phyloP scores from a whole-genome alignment of 2,797 vertebrate genomes.

The Masticophis lateralis region DNA sequence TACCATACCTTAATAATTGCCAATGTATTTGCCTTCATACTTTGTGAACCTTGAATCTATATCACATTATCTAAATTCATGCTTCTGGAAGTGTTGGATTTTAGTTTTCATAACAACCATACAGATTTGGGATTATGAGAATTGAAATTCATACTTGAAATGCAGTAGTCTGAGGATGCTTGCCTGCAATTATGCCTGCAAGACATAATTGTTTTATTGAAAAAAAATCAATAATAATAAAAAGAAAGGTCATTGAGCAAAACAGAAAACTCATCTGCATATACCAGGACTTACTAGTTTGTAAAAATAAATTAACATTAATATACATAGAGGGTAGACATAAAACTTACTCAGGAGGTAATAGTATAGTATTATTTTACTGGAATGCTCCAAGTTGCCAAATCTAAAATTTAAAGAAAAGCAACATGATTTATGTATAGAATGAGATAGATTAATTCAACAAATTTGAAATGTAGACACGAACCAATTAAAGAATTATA shows the following conservation, averaged over 20 bases:
- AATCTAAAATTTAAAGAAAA: slow-evolving; percentile 30
- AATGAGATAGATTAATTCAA: slow-evolving; percentile 22
- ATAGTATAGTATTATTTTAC: background rate
- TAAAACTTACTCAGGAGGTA: slow-evolving; percentile 40
- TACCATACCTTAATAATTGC: background rate
- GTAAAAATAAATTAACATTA: slow-evolving; percentile 11
- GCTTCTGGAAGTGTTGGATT: background rate
- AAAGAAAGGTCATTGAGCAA: background rate
- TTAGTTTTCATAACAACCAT: background rate
- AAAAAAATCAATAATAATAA: background rate
- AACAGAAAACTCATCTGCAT: background rate
- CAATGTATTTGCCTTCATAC: background rate
- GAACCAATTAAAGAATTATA: slow-evolving; percentile 5
- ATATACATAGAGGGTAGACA: slow-evolving; percentile 33
- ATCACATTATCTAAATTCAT: background rate
- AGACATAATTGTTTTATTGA: background rate
- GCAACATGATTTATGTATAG: slow-evolving; percentile 6
- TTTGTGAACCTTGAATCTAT: background rate
- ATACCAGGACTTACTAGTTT: slow-evolving; percentile 1
- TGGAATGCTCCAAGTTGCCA: background rate
- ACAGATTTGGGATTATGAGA: background rate
- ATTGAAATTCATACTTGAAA: background rate
- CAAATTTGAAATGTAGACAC: slow-evolving; percentile 15
- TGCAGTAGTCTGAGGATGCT: too few species aligned
- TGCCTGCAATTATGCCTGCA: background rate